Evolutionary conservation across 2,888 invertebrate species (phyloP).

Genomic region (Cantharis rufa): DNA sequence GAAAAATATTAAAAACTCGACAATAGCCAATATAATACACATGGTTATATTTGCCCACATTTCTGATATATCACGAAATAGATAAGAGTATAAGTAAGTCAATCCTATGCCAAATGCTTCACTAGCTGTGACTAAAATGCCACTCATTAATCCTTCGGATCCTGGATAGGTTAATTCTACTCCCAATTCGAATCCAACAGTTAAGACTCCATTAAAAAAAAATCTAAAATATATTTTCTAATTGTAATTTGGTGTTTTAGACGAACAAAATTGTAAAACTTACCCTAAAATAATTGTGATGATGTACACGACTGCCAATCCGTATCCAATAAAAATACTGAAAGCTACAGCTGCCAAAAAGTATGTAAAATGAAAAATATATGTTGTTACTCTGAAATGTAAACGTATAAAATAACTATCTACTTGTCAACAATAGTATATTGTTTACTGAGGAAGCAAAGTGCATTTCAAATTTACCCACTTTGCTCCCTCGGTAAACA

Average conservation of each 20-base stretch:
- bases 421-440: neutral
- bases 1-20: neutral
- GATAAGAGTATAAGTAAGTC: neutral
- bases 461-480: too few relatives aligned
- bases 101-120: neutral
- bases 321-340: constrained; percentile 79
- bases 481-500: too few relatives aligned
- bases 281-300: constrained; percentile 83
- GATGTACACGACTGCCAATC: constrained; percentile 79
- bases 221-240: neutral
- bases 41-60: neutral
- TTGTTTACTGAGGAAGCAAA: too few relatives aligned
- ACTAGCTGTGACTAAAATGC: neutral
- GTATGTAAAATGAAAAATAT: neutral
- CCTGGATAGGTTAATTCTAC: constrained; percentile 5
- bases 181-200: constrained; percentile 1
- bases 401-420: constrained; percentile 28
- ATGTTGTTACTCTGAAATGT: neutral
- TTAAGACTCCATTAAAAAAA: neutral
- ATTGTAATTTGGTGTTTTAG: neutral
- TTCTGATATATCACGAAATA: neutral
- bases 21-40: neutral
- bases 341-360: neutral
- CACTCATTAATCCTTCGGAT: neutral
- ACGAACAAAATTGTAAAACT: constrained; percentile 45